Evolutionary conservation across 1,140 invertebrate species (phyloP).

Genomic region (Acromyrmex heyeri): DNA sequence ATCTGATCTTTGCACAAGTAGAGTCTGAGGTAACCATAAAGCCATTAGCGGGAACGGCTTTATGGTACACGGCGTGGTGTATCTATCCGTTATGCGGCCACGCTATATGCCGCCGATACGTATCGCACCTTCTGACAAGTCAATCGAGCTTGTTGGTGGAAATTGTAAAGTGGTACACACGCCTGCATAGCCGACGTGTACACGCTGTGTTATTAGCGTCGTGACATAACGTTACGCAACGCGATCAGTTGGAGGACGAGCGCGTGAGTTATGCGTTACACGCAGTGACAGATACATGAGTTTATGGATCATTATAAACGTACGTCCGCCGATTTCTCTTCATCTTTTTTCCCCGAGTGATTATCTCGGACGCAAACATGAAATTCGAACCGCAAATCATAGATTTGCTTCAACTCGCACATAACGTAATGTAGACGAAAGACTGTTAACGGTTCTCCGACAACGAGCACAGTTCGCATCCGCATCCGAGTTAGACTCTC

Average conservation of each 20-base stretch:
- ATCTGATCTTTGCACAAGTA: not conserved
- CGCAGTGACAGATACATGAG: slow-evolving; percentile 42
- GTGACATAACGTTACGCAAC: slow-evolving; percentile 69
- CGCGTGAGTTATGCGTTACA: slow-evolving; percentile 35
- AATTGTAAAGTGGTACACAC: slow-evolving; percentile 61
- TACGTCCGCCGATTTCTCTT: slow-evolving; percentile 2
- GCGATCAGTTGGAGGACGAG: slow-evolving; percentile 58
- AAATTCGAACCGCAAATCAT: not conserved
- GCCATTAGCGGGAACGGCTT: slow-evolving; percentile 51
- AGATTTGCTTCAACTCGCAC: not conserved
- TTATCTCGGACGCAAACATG: not conserved
- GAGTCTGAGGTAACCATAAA: slow-evolving; percentile 27
- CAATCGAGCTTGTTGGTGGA: slow-evolving; percentile 51
- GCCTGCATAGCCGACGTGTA: slow-evolving; percentile 42
- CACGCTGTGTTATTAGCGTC: slow-evolving; percentile 59
- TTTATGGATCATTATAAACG: slow-evolving; percentile 21
- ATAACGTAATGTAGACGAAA: not conserved
- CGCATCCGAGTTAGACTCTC: not conserved
- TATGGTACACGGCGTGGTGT: not conserved
- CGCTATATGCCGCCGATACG: slow-evolving; percentile 21
- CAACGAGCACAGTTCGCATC: not conserved
- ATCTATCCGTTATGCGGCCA: slow-evolving; percentile 41
- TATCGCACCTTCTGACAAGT: slow-evolving; percentile 56
- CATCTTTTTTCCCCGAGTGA: not conserved
- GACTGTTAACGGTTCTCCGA: not conserved